phyloP scores from a whole-genome alignment of 2,113 vertebrate species.

The Symphodus melops region DNA sequence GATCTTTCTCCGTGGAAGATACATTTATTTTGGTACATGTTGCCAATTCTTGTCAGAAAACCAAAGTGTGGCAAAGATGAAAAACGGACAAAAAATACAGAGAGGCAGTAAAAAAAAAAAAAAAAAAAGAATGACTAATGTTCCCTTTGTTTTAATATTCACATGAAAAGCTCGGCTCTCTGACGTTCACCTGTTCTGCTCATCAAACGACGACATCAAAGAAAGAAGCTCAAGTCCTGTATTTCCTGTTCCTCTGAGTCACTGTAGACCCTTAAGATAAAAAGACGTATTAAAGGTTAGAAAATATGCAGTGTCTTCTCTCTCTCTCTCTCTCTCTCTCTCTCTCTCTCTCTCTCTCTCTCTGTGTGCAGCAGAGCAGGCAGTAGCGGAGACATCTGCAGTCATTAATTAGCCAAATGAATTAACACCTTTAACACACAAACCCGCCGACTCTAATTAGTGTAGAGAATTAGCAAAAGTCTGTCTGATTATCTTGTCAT shows the following conservation, averaged over 20 bases:
- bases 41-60: not conserved
- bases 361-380: conserved; percentile 7
- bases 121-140: conserved; percentile 3
- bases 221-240: not conserved
- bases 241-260: conserved; percentile 7
- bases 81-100: not conserved
- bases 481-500: conserved; percentile 60
- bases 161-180: conserved; percentile 1
- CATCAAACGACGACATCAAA: conserved; percentile 35
- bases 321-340: not conserved
- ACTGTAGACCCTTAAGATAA: conserved; percentile 28
- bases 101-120: not conserved
- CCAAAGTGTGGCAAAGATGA: not conserved
- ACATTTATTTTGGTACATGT: not conserved
- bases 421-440: conserved; percentile 60
- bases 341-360: not conserved
- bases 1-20: not conserved
- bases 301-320: not conserved
- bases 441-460: conserved; percentile 62
- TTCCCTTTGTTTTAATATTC: conserved; percentile 33
- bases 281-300: conserved; percentile 30
- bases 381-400: conserved; percentile 8
- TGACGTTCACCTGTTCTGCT: conserved; percentile 36
- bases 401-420: conserved; percentile 57
- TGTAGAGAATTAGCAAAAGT: conserved; percentile 53